Evolutionary conservation across 2,113 vertebrate genomes (phyloP).

Genomic region (Panurus biarmicus): DNA sequence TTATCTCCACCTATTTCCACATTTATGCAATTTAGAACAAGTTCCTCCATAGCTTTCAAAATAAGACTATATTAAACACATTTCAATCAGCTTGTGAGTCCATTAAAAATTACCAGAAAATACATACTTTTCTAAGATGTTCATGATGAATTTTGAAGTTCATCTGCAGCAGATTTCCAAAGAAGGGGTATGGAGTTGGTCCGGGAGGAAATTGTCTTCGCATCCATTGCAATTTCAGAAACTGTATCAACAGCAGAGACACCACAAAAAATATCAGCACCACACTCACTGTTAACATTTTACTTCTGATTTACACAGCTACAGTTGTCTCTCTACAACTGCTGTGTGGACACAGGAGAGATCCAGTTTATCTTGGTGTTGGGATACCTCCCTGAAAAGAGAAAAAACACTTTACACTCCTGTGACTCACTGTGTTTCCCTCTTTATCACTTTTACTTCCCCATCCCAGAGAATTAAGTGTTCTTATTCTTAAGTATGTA

Average conservation of each 20-base stretch:
- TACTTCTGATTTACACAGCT: background rate
- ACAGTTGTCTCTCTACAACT: background rate
- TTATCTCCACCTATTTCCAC: background rate
- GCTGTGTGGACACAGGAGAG: background rate
- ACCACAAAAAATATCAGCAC: background rate
- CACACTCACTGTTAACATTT: background rate
- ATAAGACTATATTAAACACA: background rate
- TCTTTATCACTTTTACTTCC: background rate
- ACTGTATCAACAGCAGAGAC: background rate
- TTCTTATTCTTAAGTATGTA: background rate
- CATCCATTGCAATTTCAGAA: background rate
- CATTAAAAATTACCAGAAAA: background rate
- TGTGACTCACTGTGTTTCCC: background rate
- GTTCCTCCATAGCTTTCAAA: background rate
- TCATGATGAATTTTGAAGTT: conserved; percentile 25
- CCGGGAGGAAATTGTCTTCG: conserved; percentile 29
- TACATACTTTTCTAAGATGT: conserved; percentile 18
- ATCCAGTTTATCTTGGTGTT: background rate
- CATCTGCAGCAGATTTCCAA: conserved; percentile 59
- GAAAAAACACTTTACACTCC: background rate
- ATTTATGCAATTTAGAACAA: background rate
- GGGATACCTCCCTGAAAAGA: background rate
- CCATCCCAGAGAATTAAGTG: background rate
- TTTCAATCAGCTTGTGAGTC: background rate
- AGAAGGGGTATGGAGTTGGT: conserved; percentile 22